Evolutionary conservation across 2,113 vertebrate genomes (phyloP), one percentile per base, ranked within the genome.

Genomic region (Pterocles orientalis): DNA sequence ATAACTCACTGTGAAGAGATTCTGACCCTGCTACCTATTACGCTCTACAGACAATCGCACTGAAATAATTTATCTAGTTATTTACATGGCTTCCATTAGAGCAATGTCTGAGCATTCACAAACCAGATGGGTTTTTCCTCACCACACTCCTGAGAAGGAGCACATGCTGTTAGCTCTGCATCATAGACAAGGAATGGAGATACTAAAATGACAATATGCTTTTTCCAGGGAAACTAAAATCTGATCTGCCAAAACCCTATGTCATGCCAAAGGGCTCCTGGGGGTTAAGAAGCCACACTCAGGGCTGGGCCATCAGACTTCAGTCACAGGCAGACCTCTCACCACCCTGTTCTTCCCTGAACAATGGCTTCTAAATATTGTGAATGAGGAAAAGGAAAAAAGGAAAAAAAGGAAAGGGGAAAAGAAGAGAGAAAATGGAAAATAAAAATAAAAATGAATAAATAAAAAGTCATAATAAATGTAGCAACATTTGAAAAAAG

Each of bases 31-130:
- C 66, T 91, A 94, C 92, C 86, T 86, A 77, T 86, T 66, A 85
- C 28, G 14, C 56, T 87, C 3, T 0, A 83, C 77, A 89, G 57
- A 86, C 2, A 4, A 78, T 90, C 50, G 79, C 61, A 76, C 54
- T 91, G 71, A 85, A 92, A 94, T 85, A 3, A 75, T 95, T 82
- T 89, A 85, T 84, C 88, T 60, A 23, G 82, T 88, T 95, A 95
- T 93, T 94, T 96, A 88, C 82, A 91, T 68, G 87, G 50, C 82
- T 93, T 90, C 78, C 62, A 83, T 78, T 82, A 86, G 79, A 92
- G 80, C 82, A 43, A 70, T 39, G 39, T 43, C 88, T 81, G 64
- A 86, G 82, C 93, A 81, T 80, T 92, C 92, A 81, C 50, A 69
- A 83, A 88, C 57, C 95, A 88, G 68, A 93, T 86, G 82, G 71